Evolutionary conservation across 92 coral and sea anemone genomes (phyloP).

Genomic region (Metridium senile): DNA sequence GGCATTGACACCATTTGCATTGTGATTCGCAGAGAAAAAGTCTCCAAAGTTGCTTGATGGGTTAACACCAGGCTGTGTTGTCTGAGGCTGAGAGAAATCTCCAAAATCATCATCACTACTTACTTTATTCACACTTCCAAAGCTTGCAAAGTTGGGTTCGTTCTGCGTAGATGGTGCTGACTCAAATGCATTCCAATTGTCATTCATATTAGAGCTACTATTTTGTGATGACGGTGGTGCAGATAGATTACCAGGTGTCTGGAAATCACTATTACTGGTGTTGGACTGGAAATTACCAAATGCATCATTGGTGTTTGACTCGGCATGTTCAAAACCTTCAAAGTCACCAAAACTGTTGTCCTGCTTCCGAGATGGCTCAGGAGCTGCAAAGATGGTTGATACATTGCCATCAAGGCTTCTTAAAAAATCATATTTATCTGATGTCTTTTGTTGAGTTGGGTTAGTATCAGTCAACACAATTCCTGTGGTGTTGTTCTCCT

Average conservation of each 20-base stretch:
- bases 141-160: neutral
- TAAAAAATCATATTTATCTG: constrained; percentile 65
- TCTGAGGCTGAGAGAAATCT: constrained; percentile 45
- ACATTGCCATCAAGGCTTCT: constrained; percentile 41
- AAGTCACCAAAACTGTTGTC: constrained; percentile 77
- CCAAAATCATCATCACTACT: constrained; percentile 40
- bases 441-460: constrained; percentile 10
- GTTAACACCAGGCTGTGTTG: neutral
- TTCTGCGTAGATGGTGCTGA: constrained; percentile 3
- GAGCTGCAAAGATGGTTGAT: constrained; percentile 34
- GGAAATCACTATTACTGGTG: neutral
- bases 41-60: neutral
- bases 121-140: neutral
- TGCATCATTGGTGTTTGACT: constrained; percentile 6
- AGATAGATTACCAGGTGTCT: neutral
- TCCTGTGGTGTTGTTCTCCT: neutral
- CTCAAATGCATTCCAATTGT: constrained; percentile 8
- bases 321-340: constrained; percentile 50
- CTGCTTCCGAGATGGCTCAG: constrained; percentile 25
- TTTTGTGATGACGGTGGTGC: neutral
- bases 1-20: too few species aligned
- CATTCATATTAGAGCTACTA: neutral
- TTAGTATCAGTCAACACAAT: neutral
- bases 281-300: constrained; percentile 42
- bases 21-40: constrained; percentile 11